These are phyloP conservation scores for Wasmannia auropunctata DNA, from an alignment of 1,140 invertebrate species.

Conservation along the genomic window DNA sequence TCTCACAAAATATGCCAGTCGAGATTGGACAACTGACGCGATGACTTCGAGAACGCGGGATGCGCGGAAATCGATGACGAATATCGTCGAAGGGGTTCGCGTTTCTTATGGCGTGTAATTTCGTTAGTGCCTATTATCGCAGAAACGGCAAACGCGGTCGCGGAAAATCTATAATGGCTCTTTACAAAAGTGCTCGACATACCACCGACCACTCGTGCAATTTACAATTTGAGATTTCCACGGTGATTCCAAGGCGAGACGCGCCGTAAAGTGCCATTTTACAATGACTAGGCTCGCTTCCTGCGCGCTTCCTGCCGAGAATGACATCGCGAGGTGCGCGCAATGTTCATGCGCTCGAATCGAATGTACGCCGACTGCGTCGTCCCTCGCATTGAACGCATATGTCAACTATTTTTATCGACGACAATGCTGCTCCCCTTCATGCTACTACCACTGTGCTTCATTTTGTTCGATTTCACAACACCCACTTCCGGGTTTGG, in stretches of 20 bases:
- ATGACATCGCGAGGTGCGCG: conserved; percentile 28
- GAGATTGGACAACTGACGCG: conserved; percentile 22
- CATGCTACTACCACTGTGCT: conserved; percentile 29
- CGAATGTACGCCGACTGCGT: too few relatives aligned
- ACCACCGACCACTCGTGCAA: not conserved
- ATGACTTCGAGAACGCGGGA: conserved; percentile 2
- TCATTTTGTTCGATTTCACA: conserved; percentile 62
- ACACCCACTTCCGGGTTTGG: conserved; percentile 64
- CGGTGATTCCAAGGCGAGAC: not conserved
- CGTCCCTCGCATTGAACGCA: conserved; percentile 40
- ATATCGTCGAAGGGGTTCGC: not conserved
- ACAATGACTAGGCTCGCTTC: conserved; percentile 15
- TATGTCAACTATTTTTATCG: conserved; percentile 57
- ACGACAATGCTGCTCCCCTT: conserved; percentile 46
- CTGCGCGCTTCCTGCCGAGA: not conserved
- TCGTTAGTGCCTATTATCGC: conserved; percentile 12
- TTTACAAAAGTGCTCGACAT: not conserved
- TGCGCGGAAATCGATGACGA: not conserved
- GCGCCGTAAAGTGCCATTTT: not conserved
- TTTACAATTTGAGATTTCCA: conserved; percentile 24
- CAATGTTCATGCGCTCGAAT: conserved; percentile 24
- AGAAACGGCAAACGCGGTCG: not conserved
- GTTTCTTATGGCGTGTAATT: conserved; percentile 4
- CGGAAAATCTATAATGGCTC: conserved; percentile 38
- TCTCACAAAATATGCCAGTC: not conserved